Evolutionary conservation across 1,140 invertebrate genomes (phyloP).

Genomic region (Saccostrea cuccullata): DNA sequence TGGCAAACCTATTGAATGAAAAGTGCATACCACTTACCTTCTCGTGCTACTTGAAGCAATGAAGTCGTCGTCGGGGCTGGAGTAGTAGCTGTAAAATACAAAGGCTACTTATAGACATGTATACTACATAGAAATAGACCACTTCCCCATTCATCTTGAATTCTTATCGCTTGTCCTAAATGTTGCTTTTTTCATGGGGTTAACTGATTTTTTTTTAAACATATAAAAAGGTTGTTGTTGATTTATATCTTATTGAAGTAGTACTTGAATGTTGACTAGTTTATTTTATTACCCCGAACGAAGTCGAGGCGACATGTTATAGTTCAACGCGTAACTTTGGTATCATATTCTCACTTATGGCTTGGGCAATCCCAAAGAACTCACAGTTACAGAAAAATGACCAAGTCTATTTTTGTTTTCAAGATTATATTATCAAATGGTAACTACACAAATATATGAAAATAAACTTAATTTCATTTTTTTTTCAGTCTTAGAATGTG

Average conservation of each 20-base stretch:
- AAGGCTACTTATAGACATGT: neutral
- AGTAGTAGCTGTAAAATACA: constrained; percentile 44
- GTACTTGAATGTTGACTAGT: neutral
- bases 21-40: constrained; percentile 16
- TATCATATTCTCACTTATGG: too few relatives aligned
- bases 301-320: too few relatives aligned
- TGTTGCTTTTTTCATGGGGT: neutral
- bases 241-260: neutral
- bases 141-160: neutral
- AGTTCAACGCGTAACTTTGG: too few relatives aligned
- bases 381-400: too few relatives aligned
- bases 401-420: too few relatives aligned
- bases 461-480: too few relatives aligned
- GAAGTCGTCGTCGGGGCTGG: constrained; percentile 57
- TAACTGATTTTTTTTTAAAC: neutral
- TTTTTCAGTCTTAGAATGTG: too few relatives aligned
- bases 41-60: constrained; percentile 46
- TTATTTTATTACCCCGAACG: neutral
- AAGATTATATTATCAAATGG: too few relatives aligned
- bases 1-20: neutral
- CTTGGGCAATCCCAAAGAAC: too few relatives aligned
- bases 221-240: neutral
- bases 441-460: too few relatives aligned
- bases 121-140: too few relatives aligned
- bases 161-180: neutral